Evolutionary conservation across 2,888 invertebrate species (phyloP).

Genomic region (Camponotus fellah): DNA sequence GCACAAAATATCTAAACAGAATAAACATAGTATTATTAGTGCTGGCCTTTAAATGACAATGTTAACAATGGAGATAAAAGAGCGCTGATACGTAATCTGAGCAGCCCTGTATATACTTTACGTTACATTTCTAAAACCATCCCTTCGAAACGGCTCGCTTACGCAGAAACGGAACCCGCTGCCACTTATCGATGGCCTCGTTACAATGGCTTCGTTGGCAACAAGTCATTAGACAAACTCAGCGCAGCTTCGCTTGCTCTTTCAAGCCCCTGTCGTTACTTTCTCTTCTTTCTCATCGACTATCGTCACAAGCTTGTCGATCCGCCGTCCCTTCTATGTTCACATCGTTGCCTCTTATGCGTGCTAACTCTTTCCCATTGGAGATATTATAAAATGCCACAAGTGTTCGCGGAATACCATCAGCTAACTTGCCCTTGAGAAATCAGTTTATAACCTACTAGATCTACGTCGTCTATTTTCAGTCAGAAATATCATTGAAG

Average conservation of each 20-base stretch:
- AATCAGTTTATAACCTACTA: constrained; percentile 33
- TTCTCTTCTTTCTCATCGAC: constrained; percentile 27
- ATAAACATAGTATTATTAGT: constrained; percentile 57
- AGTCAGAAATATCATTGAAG: constrained; percentile 21
- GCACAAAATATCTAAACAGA: neutral
- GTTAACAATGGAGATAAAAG: constrained; percentile 59
- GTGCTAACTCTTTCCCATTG: constrained; percentile 21
- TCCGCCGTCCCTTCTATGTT: constrained; percentile 38
- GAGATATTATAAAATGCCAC: constrained; percentile 65
- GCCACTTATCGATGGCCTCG: constrained; percentile 79
- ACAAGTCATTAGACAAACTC: constrained; percentile 82
- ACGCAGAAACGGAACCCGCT: constrained; percentile 73
- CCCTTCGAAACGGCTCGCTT: constrained; percentile 63
- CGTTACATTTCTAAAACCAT: constrained; percentile 37
- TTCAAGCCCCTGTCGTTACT: constrained; percentile 42
- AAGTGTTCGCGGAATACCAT: constrained; percentile 23
- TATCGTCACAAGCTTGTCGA: constrained; percentile 41
- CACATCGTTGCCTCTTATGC: constrained; percentile 42
- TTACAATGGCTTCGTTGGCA: constrained; percentile 78
- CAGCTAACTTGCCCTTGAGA: constrained; percentile 12
- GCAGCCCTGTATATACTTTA: constrained; percentile 55
- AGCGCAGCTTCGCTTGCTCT: constrained; percentile 63
- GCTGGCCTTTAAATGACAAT: constrained; percentile 57
- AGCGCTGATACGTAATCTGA: constrained; percentile 62
- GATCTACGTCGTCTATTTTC: neutral